A percentile compares a stretch with the other conserved stretches of the same genome.
Conservation (phyloP, 2,797 vertebrate species). For the Crenichthys baileyi region DNA sequence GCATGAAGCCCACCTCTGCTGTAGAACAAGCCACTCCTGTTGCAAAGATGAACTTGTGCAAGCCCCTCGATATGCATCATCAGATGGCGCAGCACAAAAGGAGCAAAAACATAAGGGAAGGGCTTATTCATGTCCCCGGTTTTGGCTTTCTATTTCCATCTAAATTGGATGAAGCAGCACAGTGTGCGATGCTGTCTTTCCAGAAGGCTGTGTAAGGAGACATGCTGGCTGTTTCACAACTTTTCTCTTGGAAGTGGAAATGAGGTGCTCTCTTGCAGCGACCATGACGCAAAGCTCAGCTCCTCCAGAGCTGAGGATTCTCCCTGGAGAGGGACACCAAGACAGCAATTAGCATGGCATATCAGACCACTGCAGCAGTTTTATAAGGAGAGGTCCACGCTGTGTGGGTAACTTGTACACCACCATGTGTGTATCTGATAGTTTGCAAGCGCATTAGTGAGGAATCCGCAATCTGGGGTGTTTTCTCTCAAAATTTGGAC, state of each 20-base stretch:
- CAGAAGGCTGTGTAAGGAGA: slow-evolving; percentile 57
- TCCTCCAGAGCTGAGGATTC: slow-evolving; percentile 65
- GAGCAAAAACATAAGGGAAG: slow-evolving; percentile 38
- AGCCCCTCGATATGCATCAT: slow-evolving; percentile 23
- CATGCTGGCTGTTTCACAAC: slow-evolving; percentile 66
- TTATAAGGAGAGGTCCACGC: slow-evolving; percentile 60
- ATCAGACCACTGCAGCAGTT: slow-evolving; percentile 67
- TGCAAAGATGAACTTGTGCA: slow-evolving; percentile 14
- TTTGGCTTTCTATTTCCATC: slow-evolving; percentile 60
- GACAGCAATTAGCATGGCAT: slow-evolving; percentile 79
- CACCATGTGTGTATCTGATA: slow-evolving; percentile 1
- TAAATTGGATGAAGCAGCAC: slow-evolving; percentile 73
- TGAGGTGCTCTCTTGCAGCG: slow-evolving; percentile 72
- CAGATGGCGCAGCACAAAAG: slow-evolving; percentile 18
- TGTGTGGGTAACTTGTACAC: slow-evolving; percentile 32
- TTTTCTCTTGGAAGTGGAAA: slow-evolving; percentile 80
- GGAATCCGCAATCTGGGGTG: slow-evolving; percentile 1
- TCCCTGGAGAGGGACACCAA: slow-evolving; percentile 74
- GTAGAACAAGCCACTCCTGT: slow-evolving; percentile 18
- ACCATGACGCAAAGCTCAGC: slow-evolving; percentile 68
- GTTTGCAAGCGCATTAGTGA: slow-evolving; percentile 20
- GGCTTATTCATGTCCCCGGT: slow-evolving; percentile 38
- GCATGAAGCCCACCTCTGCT: slow-evolving; percentile 30
- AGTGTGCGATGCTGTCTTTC: slow-evolving; percentile 57
- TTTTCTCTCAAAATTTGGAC: slow-evolving; percentile 32